Evolutionary conservation across 2,888 invertebrate species (phyloP), one percentile per base, ranked within the genome.

Genomic region (Pseudococcus longispinus): DNA sequence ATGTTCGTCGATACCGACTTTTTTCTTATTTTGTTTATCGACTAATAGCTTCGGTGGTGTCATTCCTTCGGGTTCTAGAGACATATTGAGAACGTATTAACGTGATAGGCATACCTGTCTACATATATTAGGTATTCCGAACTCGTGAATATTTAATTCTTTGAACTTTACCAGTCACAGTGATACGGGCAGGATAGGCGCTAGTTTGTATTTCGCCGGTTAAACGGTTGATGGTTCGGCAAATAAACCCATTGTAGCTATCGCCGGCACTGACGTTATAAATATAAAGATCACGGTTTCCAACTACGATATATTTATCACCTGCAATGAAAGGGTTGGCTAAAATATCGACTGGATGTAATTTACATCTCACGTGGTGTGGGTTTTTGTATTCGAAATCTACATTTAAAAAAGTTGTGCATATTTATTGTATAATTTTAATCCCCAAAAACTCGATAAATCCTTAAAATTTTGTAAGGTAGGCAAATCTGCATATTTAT

Each of bases 231-330:
- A 94, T 93, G 26, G 96, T 96, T 87, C 95, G 93, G 91, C 97
- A 97, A 88, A 95, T 94, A 91, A 96, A 97, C 89, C 94, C 93
- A 90, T 94, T 94, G 91, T 94, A 94, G 87, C 95, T 94, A 91
- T 97, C 96, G 88, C 93, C 93, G 85, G 94, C 93, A 88, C 94
- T 94, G 88, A 95, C 95, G 89, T 95, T 93, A 90, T 94, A 94
- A 90, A 97, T 95, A 92, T 96, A 96, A 89, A 97, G 92, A 89
- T 96, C 96, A 20, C 97, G 97, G 90, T 95, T 95, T 89, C 94
- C 93, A 88, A 96, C 92, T 84, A 96, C 94, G 89, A 94, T 94
- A 91, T 95, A 95, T 90, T 95, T 95, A 88, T 93, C 94, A 37
- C 92, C 91, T 90, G 88, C 37, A 89, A 89, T 60, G 51, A 88